phyloP scores from a whole-genome alignment of 2,888 invertebrate species.

The Epistrophella euchroma region DNA sequence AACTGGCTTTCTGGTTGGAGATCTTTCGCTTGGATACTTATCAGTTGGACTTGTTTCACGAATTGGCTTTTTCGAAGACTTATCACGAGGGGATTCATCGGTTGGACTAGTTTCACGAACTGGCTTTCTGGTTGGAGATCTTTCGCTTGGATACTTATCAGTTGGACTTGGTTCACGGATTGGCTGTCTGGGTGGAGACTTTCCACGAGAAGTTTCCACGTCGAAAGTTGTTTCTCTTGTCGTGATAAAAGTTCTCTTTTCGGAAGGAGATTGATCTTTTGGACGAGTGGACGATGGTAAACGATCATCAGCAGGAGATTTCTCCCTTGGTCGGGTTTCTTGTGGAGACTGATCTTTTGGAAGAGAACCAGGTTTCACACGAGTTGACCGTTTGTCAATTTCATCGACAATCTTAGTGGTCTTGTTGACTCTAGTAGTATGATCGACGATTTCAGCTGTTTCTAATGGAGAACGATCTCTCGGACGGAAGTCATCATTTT shows the following conservation, averaged over 20 bases:
- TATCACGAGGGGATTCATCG: neutral
- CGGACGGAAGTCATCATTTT: neutral
- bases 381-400: neutral
- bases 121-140: constrained; percentile 14
- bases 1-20: neutral
- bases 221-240: constrained; percentile 19
- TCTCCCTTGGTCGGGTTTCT: neutral
- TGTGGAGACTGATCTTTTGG: constrained; percentile 9
- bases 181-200: constrained; percentile 24
- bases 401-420: neutral
- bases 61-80: neutral
- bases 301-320: neutral
- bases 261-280: constrained; percentile 14
- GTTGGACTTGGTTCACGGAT: constrained; percentile 7
- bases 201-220: neutral
- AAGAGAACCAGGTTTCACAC: neutral
- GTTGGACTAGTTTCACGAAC: constrained; percentile 6
- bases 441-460: neutral
- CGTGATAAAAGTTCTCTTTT: neutral
- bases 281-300: neutral
- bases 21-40: neutral
- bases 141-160: neutral
- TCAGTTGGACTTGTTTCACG: constrained; percentile 13
- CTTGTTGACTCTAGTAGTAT: neutral
- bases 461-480: constrained; percentile 3